Percentiles rank a stretch among this genome's conserved stretches.
phyloP scores from a whole-genome alignment of 2,888 invertebrate species.

The Noctuana brunneofusca region DNA sequence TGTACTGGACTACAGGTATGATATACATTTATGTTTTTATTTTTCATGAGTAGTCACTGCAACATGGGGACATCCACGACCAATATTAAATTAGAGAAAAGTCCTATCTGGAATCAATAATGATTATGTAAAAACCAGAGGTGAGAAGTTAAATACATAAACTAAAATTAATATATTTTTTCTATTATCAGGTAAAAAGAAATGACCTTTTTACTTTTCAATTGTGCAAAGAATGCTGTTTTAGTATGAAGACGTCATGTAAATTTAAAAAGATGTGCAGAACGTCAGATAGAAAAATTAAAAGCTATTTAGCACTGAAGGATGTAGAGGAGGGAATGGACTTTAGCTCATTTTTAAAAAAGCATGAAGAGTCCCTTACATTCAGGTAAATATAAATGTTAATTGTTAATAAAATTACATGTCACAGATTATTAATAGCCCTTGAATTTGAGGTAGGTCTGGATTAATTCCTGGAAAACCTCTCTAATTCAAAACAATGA shows the following conservation, averaged over 20 bases:
- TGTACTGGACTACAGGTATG: slow-evolving; percentile 72
- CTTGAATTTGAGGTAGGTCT: too few relatives aligned
- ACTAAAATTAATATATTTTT: not conserved
- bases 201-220: slow-evolving; percentile 69
- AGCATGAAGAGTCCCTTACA: slow-evolving; percentile 57
- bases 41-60: too few relatives aligned
- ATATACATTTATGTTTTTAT: not conserved
- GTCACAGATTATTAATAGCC: too few relatives aligned
- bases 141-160: too few relatives aligned
- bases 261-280: slow-evolving; percentile 76
- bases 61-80: too few relatives aligned
- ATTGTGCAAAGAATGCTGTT: slow-evolving; percentile 70
- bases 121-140: too few relatives aligned
- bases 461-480: too few relatives aligned
- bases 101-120: too few relatives aligned
- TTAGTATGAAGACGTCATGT: slow-evolving; percentile 66
- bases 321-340: slow-evolving; percentile 58
- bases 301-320: slow-evolving; percentile 58
- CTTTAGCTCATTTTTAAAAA: slow-evolving; percentile 61
- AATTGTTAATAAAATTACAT: not conserved
- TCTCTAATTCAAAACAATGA: too few relatives aligned
- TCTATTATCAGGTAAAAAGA: slow-evolving; percentile 63
- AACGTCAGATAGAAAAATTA: slow-evolving; percentile 66
- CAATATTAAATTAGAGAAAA: too few relatives aligned
- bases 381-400: slow-evolving; percentile 52